Base-by-base conservation (phyloP, 2,888 invertebrate species). In the Ormyrus nitidulus region DNA sequence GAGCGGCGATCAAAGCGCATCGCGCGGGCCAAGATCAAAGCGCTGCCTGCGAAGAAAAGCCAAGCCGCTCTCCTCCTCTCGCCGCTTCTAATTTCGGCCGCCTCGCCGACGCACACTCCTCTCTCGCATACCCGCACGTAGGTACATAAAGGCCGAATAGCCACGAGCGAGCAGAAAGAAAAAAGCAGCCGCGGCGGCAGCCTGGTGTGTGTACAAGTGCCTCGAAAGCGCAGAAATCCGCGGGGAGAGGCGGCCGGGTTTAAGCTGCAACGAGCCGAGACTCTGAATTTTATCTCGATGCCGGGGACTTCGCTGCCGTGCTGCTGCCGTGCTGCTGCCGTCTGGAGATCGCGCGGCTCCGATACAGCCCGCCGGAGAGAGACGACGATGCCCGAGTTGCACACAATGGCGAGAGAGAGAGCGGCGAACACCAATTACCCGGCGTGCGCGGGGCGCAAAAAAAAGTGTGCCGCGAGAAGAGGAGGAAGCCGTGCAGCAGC, bases 341-440 rank as follows among this genome's bases (percentile, higher is more conserved):
- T 87, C 86, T 85, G 84, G 83, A 86, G 88, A 88, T 88, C 84
- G 84, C 84, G 84, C 81, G 82, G 83, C 68, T 74, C 64, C 84
- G 88, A 88, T 88, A 88, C 71, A 77, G 70, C 77, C 82, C 82
- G 85, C 34, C 44, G 13, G 54, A n/a, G 53, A 13, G 59, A 13
- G 59, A 7, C 83, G 83, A 80, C 85, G 85, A 84, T 86, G 85
- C 86, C 85, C 62, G 64, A 85, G 86, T 88, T 87, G 86, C 19
- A 19, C 87, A 88, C 88, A 87, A 87, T 88, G 87, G 86, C 56
- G 51, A 13, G 19, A 19, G 19, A 11, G 5, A 59, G 7, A n/a
- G 83, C 72, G 80, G 82, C 83, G 84, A 87, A 85, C 86, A 87
- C 87, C 87, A 87, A 87, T 87, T 87, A 87, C 85, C 85, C 56